A percentile compares a stretch with the other conserved stretches of the same genome.
These are phyloP conservation scores for Bombyx huttoni DNA, from an alignment of 2,888 invertebrate species.

Conservation along the genomic window DNA sequence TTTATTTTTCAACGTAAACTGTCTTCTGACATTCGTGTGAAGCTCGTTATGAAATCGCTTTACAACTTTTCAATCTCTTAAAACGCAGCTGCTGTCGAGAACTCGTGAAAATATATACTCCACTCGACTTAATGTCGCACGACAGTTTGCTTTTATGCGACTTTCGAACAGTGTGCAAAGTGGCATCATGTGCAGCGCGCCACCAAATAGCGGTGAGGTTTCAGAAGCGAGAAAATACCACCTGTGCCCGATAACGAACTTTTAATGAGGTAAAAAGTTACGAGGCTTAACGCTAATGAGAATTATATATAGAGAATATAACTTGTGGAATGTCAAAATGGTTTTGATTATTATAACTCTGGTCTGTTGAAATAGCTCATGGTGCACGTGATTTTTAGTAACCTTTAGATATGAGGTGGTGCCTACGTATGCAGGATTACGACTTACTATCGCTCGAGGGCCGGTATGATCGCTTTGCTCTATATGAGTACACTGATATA, in stretches of 20 bases:
- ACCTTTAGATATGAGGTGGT: too few relatives aligned
- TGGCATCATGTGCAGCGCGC: constrained; percentile 44
- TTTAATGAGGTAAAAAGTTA: constrained; percentile 34
- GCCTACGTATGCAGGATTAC: too few relatives aligned
- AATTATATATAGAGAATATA: constrained; percentile 8
- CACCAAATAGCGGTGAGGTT: constrained; percentile 46
- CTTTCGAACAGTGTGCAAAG: constrained; percentile 53
- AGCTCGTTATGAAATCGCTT: constrained; percentile 11
- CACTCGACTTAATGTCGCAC: constrained; percentile 31
- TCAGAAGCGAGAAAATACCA: constrained; percentile 37
- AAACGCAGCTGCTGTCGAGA: constrained; percentile 26
- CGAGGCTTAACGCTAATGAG: constrained; percentile 7
- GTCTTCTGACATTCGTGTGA: neutral
- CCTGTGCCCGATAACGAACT: constrained; percentile 42
- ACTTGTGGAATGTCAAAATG: neutral
- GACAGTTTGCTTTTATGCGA: constrained; percentile 54
- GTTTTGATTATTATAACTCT: too few relatives aligned
- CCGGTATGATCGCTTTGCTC: too few relatives aligned
- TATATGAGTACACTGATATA: too few relatives aligned
- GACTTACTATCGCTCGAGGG: too few relatives aligned
- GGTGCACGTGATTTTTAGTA: too few relatives aligned
- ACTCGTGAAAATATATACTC: constrained; percentile 53
- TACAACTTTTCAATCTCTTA: constrained; percentile 28
- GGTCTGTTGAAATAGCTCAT: too few relatives aligned
- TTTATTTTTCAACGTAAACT: neutral